Evolutionary conservation across 2,888 invertebrate species (phyloP).

Genomic region (Busseola fusca): DNA sequence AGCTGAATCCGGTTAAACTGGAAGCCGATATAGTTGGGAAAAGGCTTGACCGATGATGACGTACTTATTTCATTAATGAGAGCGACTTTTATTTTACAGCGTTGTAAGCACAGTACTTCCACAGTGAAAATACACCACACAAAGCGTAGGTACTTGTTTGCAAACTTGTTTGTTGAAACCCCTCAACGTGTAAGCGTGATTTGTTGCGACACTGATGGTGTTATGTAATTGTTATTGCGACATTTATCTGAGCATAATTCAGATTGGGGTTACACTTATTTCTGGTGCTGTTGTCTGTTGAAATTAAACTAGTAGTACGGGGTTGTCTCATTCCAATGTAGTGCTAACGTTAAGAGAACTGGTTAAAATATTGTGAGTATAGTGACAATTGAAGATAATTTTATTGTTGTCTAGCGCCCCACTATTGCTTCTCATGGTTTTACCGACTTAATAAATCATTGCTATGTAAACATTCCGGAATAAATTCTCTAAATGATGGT

Average conservation of each 20-base stretch:
- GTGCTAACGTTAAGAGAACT: background rate
- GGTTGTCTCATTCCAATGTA: background rate
- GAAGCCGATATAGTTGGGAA: no score
- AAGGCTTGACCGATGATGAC: no score
- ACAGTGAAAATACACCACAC: slow-evolving; percentile 27
- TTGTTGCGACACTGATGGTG: slow-evolving; percentile 52
- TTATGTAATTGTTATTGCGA: slow-evolving; percentile 59
- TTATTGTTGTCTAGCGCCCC: background rate
- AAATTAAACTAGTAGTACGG: slow-evolving; percentile 32
- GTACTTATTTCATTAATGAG: no score
- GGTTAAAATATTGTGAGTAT: background rate
- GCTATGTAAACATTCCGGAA: background rate
- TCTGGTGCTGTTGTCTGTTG: slow-evolving; percentile 37
- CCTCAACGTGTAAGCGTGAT: slow-evolving; percentile 47
- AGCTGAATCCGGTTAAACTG: no score
- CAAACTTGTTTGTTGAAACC: slow-evolving; percentile 49
- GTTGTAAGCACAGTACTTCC: background rate
- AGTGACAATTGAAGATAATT: no score
- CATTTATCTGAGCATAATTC: slow-evolving; percentile 55
- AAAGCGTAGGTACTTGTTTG: slow-evolving; percentile 43
- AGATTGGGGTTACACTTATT: slow-evolving; percentile 41
- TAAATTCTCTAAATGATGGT: background rate
- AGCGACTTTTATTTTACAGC: background rate
- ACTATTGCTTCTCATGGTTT: no score
- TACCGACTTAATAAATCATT: background rate